These are phyloP conservation scores for Asarcornis scutulata DNA, from an alignment of 2,113 vertebrate genomes.

Conservation along the genomic window DNA sequence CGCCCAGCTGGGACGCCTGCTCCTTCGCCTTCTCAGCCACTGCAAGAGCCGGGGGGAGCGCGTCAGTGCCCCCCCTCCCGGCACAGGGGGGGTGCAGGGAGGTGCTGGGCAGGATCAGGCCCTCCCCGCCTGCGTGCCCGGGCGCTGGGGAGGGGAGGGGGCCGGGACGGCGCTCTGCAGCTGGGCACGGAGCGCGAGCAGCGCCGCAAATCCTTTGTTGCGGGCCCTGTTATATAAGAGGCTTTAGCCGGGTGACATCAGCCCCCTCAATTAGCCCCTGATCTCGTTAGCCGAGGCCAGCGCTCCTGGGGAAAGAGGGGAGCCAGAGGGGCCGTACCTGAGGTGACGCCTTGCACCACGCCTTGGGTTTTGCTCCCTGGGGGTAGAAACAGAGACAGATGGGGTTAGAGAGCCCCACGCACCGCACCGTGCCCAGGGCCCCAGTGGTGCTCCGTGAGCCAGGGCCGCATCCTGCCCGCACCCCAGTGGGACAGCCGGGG, in stretches of 20 bases:
- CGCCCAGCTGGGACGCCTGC: constrained; percentile 87
- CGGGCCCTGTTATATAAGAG: constrained; percentile 46
- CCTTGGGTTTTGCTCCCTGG: constrained; percentile 94
- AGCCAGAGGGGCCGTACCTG: constrained; percentile 78
- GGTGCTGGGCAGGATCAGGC: not conserved
- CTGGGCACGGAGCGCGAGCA: constrained; percentile 23
- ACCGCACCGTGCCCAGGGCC: accelerated
- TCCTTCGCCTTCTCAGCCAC: constrained; percentile 98
- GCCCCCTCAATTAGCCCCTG: constrained; percentile 60
- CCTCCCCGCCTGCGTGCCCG: not conserved
- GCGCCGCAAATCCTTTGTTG: not conserved
- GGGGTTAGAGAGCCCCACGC: not conserved
- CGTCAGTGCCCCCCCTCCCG: not conserved
- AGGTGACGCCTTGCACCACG: constrained; percentile 87
- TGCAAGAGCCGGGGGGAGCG: constrained; percentile 44
- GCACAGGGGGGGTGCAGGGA: not conserved
- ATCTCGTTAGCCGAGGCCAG: constrained; percentile 9
- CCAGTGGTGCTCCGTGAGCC: not conserved
- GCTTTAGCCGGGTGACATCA: constrained; percentile 63
- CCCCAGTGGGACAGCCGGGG: not conserved
- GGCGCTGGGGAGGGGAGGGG: not conserved
- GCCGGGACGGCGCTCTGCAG: not conserved
- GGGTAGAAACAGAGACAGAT: constrained; percentile 45
- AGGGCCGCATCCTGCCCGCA: not conserved
- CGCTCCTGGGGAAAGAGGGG: not conserved